These are phyloP conservation scores for Linnaemya tessellans DNA, from an alignment of 2,888 invertebrate genomes.

Conservation along the genomic window DNA sequence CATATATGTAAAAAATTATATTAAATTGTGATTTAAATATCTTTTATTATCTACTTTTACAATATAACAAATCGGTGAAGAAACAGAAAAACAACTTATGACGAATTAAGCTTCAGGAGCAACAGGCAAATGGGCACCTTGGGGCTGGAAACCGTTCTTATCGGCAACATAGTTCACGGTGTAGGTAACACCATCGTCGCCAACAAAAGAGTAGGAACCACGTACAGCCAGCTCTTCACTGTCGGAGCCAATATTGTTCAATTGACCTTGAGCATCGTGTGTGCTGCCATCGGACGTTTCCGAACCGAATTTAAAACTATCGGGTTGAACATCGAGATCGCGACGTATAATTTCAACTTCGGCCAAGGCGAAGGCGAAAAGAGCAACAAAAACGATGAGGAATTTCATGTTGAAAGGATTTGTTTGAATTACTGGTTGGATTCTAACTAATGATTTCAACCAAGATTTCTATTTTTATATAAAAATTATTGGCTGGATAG, in stretches of 20 bases:
- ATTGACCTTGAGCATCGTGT: conserved; percentile 81
- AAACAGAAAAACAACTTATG: conserved; percentile 1
- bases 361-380: conserved; percentile 79
- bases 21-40: not conserved
- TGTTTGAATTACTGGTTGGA: conserved; percentile 39
- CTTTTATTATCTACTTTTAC: not conserved
- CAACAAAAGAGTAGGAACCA: conserved; percentile 83
- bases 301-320: conserved; percentile 85
- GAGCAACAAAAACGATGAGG: conserved; percentile 78
- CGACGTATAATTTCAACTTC: conserved; percentile 76
- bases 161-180: conserved; percentile 83
- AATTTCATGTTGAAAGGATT: conserved; percentile 78
- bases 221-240: not conserved
- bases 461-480: conserved; percentile 49
- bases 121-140: conserved; percentile 83
- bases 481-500: conserved; percentile 17
- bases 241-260: conserved; percentile 1
- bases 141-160: conserved; percentile 81
- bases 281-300: conserved; percentile 84
- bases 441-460: conserved; percentile 50
- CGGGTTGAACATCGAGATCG: conserved; percentile 85
- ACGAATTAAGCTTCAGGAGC: conserved; percentile 75
- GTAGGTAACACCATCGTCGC: conserved; percentile 85
- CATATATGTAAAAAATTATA: too few relatives aligned
- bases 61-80: not conserved